These are phyloP conservation scores for Drosophila kuntzei DNA, from an alignment of 2,888 invertebrate species.

Conservation along the genomic window DNA sequence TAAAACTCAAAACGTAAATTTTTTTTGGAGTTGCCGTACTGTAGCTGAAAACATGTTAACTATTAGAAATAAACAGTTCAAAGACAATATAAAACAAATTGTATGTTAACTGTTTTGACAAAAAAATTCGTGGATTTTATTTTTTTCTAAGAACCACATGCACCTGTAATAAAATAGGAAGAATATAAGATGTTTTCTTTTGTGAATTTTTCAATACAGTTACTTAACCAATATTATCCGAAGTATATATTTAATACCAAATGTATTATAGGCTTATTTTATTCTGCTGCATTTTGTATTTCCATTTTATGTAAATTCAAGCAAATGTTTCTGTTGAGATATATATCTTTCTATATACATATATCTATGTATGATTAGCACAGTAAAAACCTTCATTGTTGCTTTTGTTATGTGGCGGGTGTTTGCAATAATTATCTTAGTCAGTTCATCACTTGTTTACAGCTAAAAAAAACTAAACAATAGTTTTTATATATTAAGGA, in stretches of 20 bases:
- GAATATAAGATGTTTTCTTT: no score
- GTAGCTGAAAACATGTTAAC: constrained; percentile 55
- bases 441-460: constrained; percentile 4
- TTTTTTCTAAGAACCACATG: no score
- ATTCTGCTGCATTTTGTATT: neutral
- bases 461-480: constrained; percentile 20
- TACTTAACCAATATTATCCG: no score
- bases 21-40: constrained; percentile 88
- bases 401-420: neutral
- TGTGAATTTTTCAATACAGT: no score
- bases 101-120: no score
- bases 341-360: neutral
- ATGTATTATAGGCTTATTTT: no score
- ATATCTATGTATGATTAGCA: neutral
- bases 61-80: neutral
- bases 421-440: neutral
- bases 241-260: no score
- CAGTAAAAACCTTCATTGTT: neutral
- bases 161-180: no score
- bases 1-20: constrained; percentile 86
- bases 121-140: no score
- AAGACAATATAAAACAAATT: neutral
- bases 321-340: neutral
- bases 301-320: neutral
- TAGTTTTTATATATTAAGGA: constrained; percentile 17